A percentile compares a stretch with the other conserved stretches of the same genome.
Evolutionary conservation across 2,113 vertebrate genomes (phyloP).

Genomic region (Thamnaconus septentrionalis): DNA sequence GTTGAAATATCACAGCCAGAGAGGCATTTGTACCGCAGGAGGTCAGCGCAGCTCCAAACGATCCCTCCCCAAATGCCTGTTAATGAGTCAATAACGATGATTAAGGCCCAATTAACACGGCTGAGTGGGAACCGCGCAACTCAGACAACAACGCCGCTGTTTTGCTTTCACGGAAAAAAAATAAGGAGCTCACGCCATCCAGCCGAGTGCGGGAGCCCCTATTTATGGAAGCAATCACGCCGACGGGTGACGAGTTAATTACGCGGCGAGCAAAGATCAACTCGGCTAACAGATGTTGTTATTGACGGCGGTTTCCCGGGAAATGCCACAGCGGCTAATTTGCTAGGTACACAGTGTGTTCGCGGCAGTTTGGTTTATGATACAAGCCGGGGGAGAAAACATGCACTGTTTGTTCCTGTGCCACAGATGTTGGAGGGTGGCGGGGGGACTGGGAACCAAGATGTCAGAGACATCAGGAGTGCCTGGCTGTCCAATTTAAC

Average conservation of each 20-base stretch:
- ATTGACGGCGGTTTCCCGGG: slow-evolving; percentile 43
- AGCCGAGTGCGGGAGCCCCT: slow-evolving; percentile 46
- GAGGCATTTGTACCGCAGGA: slow-evolving; percentile 90
- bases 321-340: slow-evolving; percentile 34
- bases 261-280: slow-evolving; percentile 82
- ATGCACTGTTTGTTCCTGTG: not conserved
- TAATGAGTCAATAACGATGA: slow-evolving; percentile 97
- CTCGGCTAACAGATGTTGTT: slow-evolving; percentile 61
- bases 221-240: slow-evolving; percentile 44
- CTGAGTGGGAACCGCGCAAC: slow-evolving; percentile 84
- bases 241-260: slow-evolving; percentile 88
- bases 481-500: too few species aligned
- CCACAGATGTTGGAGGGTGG: not conserved
- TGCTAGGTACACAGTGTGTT: slow-evolving; percentile 2
- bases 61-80: slow-evolving; percentile 88
- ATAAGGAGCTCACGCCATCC: slow-evolving; percentile 31
- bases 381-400: not conserved
- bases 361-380: slow-evolving; percentile 35
- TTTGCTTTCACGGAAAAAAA: slow-evolving; percentile 40
- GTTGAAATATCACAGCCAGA: slow-evolving; percentile 60
- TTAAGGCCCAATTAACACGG: slow-evolving; percentile 93
- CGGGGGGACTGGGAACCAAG: not conserved
- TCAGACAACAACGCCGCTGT: slow-evolving; percentile 82
- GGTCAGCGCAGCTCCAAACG: slow-evolving; percentile 76
- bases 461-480: slow-evolving; percentile 9